Evolutionary conservation across 2,113 vertebrate species (phyloP), one percentile per base, ranked within the genome.

Genomic region (Copsychus sechellarum): DNA sequence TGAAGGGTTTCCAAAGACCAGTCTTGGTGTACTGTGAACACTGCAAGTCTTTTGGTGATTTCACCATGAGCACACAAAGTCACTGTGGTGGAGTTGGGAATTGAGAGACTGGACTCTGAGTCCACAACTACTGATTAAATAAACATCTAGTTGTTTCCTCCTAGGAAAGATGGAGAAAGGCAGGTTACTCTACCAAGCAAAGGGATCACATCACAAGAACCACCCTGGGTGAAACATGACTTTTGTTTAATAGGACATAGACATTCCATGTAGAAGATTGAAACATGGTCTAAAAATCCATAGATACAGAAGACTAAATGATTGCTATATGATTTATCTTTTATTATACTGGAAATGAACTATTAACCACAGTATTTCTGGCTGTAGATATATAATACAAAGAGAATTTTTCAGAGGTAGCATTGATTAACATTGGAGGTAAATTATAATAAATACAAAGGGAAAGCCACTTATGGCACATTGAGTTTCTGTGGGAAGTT

Each of bases 401-500:
- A 54, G 34, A 65, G 60, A 85, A 77, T 83, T 84, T 86, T 95
- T 80, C 65, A 57, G 50, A 92, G 74, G 48, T 51, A 83, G 33
- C 57, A 60, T 38, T 91, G 54, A 88, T 81, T 94, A 50, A 85
- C 11, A 2, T 72, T 88, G 72, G 72, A 94, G 48, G 76, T 79
- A 88, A 90, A 93, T 79, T 36, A 50, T 26, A 78, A 73, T 56
- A 83, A 90, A 80, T 67, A 76, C 48, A 91, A 88, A 92, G 29
- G 14, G 47, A 83, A 93, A 77, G 31, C 40, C 64, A 88, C 43
- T 71, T 78, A 74, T 24, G 65, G 72, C 80, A 64, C 81, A 84
- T 61, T 78, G 60, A 88, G 51, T 57, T 94, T 93, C 86, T 76
- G 48, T 93, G 36, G 72, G 67, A 94, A 92, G 76, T 93, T 92